Evolutionary conservation across 37 sponge, comb jelly and placozoan genomes (phyloP).

Genomic region (Axinella damicornis): DNA sequence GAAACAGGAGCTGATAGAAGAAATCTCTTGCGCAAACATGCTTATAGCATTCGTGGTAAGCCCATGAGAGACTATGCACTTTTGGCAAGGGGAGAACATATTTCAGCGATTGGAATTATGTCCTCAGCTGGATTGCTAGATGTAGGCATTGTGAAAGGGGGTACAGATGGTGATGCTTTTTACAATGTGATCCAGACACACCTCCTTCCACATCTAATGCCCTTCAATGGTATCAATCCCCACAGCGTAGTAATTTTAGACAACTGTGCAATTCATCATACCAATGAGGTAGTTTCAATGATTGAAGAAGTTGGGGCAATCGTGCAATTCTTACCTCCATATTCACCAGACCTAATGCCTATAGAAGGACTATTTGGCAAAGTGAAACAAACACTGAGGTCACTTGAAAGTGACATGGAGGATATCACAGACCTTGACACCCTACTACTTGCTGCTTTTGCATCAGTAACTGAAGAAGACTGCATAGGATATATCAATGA

Average conservation of each 20-base stretch:
- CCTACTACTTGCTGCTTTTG: background rate
- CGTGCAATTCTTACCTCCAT: slow-evolving; percentile 43
- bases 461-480: slow-evolving; percentile 31
- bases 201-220: slow-evolving; percentile 40
- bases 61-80: too few relatives aligned
- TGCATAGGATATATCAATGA: slow-evolving; percentile 43
- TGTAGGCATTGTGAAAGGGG: slow-evolving; percentile 19
- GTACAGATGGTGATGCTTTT: slow-evolving; percentile 25
- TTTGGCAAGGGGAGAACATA: slow-evolving; percentile 28
- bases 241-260: slow-evolving; percentile 46
- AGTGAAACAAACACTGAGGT: slow-evolving; percentile 14
- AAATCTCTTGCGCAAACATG: slow-evolving; percentile 12
- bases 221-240: slow-evolving; percentile 39
- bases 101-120: slow-evolving; percentile 43
- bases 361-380: slow-evolving; percentile 46
- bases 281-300: slow-evolving; percentile 17
- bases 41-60: slow-evolving; percentile 5
- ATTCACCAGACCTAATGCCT: slow-evolving; percentile 45
- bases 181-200: slow-evolving; percentile 28
- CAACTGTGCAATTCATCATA: slow-evolving; percentile 44
- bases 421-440: slow-evolving; percentile 12
- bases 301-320: slow-evolving; percentile 42
- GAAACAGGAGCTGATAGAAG: slow-evolving; percentile 31
- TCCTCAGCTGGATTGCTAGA: slow-evolving; percentile 33
- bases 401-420: too few relatives aligned